A percentile compares a stretch with the other conserved stretches of the same genome.
phyloP scores from a whole-genome alignment of 2,113 vertebrate species.

The Perccottus glenii region DNA sequence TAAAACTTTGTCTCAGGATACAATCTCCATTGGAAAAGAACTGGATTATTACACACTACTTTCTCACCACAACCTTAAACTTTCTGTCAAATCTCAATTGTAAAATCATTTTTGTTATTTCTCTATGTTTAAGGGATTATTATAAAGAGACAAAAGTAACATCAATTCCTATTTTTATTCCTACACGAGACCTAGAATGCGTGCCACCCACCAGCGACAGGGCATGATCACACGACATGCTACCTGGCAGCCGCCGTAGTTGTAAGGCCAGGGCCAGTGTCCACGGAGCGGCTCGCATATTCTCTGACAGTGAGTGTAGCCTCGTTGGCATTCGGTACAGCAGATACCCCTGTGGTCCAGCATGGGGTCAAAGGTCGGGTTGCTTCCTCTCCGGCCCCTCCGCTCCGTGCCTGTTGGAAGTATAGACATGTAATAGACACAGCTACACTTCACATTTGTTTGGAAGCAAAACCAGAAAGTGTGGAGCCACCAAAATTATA shows the following conservation, averaged over 20 bases:
- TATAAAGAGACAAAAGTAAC: neutral
- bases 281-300: slow-evolving; percentile 91
- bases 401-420: slow-evolving; percentile 49
- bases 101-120: neutral
- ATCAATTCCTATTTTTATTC: neutral
- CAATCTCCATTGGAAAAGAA: too few species aligned
- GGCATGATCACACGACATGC: slow-evolving; percentile 93
- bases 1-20: too few species aligned
- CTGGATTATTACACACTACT: too few species aligned
- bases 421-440: neutral
- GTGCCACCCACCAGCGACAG: slow-evolving; percentile 95
- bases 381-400: slow-evolving; percentile 79
- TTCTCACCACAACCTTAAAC: neutral
- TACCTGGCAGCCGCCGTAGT: slow-evolving; percentile 89
- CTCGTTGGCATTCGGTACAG: slow-evolving; percentile 89
- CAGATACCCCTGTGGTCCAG: slow-evolving; percentile 93
- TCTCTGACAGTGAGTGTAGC: slow-evolving; percentile 91
- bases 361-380: slow-evolving; percentile 90
- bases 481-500: neutral
- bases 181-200: slow-evolving; percentile 89
- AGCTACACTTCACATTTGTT: neutral
- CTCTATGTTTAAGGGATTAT: neutral
- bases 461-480: neutral
- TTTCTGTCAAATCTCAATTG: neutral
- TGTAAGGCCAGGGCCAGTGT: slow-evolving; percentile 88